Conservation (phyloP, 2,888 invertebrate genomes). For the Notodonta dromedarius region DNA sequence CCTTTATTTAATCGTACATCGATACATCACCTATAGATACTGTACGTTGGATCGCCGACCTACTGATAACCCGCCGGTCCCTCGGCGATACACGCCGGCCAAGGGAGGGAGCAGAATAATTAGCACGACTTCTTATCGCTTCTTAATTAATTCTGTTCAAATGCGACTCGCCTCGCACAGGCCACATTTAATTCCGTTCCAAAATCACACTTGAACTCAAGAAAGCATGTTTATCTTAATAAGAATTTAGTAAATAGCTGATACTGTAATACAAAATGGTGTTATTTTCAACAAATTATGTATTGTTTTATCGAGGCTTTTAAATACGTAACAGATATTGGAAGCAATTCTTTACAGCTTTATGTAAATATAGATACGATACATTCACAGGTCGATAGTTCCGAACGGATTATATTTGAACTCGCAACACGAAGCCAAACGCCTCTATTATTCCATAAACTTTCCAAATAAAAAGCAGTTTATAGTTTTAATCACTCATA, state of each 20-base stretch:
- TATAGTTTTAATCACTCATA: conserved; percentile 49
- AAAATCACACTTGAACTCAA: conserved; percentile 3
- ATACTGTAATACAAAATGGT: background rate
- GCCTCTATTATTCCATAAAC: conserved; percentile 16
- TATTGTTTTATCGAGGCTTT: too few relatives aligned
- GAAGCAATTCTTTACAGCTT: background rate
- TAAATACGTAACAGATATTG: too few relatives aligned
- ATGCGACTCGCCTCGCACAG: conserved; percentile 8
- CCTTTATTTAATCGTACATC: conserved; percentile 52
- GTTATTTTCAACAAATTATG: background rate
- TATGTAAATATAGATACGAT: background rate
- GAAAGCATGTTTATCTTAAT: background rate
- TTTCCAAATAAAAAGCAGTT: conserved; percentile 38
- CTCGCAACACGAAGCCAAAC: conserved; percentile 6
- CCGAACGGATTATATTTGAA: background rate
- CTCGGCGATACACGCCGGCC: conserved; percentile 33
- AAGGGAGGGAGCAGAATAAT: conserved; percentile 57
- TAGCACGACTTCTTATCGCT: conserved; percentile 67
- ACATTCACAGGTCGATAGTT: background rate
- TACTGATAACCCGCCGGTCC: conserved; percentile 42
- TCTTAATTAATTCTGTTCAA: conserved; percentile 66
- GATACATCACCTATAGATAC: conserved; percentile 26
- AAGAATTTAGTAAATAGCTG: background rate
- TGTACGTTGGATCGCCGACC: conserved; percentile 23
- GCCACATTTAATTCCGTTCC: conserved; percentile 20